Conservation (phyloP, 2,888 invertebrate species). For the Reticulitermes lucifugus region DNA sequence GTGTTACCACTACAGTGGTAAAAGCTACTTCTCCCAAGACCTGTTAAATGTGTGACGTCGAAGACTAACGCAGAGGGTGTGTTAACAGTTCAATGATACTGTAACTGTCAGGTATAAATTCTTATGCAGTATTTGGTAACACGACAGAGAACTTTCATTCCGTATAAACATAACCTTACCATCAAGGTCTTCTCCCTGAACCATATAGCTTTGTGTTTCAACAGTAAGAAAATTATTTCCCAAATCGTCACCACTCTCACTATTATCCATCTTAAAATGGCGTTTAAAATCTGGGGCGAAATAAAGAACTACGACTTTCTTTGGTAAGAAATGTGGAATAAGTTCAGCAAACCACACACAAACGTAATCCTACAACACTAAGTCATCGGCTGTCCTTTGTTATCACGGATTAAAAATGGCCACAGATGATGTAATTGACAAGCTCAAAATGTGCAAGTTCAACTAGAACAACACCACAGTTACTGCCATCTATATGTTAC, state of each 20-base stretch:
- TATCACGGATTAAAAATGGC: no score
- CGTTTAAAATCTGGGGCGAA: conserved; percentile 33
- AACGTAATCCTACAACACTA: no score
- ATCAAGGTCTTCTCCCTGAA: conserved; percentile 64
- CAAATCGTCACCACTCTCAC: conserved; percentile 72
- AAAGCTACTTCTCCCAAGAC: no score
- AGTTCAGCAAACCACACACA: no score
- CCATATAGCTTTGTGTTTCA: conserved; percentile 64
- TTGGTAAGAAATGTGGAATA: background rate
- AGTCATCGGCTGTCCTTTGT: no score
- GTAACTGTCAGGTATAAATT: background rate
- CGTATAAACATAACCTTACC: conserved; percentile 49
- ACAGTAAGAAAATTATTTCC: conserved; percentile 64
- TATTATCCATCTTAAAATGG: conserved; percentile 66
- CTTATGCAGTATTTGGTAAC: background rate
- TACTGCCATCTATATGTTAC: no score
- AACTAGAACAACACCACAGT: no score
- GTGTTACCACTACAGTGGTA: no score
- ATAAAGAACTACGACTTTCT: conserved; percentile 20
- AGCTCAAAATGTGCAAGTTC: no score
- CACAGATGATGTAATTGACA: no score
- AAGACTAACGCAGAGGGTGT: background rate
- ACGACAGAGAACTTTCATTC: background rate
- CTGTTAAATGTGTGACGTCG: no score
- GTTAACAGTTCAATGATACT: background rate